Conservation (phyloP, 2,113 vertebrate species). For the Paratilapia polleni region DNA sequence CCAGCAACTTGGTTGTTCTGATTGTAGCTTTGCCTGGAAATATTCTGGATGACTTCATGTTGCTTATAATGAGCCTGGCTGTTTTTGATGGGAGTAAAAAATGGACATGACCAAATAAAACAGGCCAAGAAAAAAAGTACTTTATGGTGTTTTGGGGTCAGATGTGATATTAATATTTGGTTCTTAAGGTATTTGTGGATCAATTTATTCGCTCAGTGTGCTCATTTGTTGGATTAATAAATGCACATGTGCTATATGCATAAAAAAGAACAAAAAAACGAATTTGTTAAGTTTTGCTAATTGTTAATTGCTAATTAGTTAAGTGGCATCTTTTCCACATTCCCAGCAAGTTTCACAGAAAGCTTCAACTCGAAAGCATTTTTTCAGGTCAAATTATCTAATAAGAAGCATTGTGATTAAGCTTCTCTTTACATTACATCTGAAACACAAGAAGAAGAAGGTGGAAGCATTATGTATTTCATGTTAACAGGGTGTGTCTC, state of each 20-base stretch:
- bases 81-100: neutral
- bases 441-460: neutral
- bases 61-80: slow-evolving; percentile 13
- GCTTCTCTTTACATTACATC: neutral
- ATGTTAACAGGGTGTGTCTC: neutral
- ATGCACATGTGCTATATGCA: neutral
- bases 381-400: neutral
- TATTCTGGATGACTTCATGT: slow-evolving; percentile 24
- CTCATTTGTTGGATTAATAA: slow-evolving; percentile 8
- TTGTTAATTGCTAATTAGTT: neutral
- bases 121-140: neutral
- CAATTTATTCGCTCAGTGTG: neutral
- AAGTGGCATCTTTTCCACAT: neutral
- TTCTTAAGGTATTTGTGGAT: slow-evolving; percentile 26
- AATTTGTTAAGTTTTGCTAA: too few species aligned
- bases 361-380: neutral
- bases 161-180: slow-evolving; percentile 14
- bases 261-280: neutral
- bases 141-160: slow-evolving; percentile 25
- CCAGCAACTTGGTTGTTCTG: neutral
- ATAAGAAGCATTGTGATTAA: neutral
- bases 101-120: neutral
- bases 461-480: neutral
- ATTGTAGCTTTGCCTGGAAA: slow-evolving; percentile 24
- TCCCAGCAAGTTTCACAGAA: neutral